A percentile compares a stretch with the other conserved stretches of the same genome.
phyloP scores from a whole-genome alignment of 1,140 invertebrate species.

The Spodoptera litura region DNA sequence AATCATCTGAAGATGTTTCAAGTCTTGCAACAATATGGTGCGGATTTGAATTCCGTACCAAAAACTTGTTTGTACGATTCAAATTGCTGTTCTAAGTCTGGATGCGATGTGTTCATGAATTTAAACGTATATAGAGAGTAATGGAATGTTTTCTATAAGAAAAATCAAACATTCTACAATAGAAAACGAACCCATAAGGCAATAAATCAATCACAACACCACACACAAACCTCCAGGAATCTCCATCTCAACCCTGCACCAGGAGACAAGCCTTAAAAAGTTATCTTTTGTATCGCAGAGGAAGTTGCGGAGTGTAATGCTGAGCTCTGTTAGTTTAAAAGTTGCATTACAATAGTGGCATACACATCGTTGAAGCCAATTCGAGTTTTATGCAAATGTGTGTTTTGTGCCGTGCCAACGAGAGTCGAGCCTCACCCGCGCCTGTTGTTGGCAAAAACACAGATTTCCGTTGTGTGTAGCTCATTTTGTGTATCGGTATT shows the following conservation, averaged over 20 bases:
- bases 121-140: too few species aligned
- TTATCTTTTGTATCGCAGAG: not conserved
- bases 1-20: too few species aligned
- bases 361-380: constrained; percentile 59
- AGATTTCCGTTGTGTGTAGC: constrained; percentile 49
- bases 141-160: too few species aligned
- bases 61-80: too few species aligned
- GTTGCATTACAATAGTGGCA: constrained; percentile 55
- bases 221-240: not conserved
- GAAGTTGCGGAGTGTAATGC: constrained; percentile 41
- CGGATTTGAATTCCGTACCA: too few species aligned
- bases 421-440: constrained; percentile 6
- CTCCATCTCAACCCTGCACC: not conserved
- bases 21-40: too few species aligned
- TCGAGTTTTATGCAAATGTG: constrained; percentile 67
- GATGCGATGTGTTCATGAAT: too few species aligned
- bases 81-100: too few species aligned
- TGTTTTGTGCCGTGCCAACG: constrained; percentile 47
- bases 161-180: too few species aligned
- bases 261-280: constrained; percentile 7
- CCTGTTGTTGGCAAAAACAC: constrained; percentile 58
- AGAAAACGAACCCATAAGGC: too few species aligned
- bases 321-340: constrained; percentile 53
- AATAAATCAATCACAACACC: too few species aligned
- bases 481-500: constrained; percentile 38